Evolutionary conservation across 1,140 invertebrate species (phyloP), one percentile per base, ranked within the genome.

Genomic region (Palaemon carinicauda): DNA sequence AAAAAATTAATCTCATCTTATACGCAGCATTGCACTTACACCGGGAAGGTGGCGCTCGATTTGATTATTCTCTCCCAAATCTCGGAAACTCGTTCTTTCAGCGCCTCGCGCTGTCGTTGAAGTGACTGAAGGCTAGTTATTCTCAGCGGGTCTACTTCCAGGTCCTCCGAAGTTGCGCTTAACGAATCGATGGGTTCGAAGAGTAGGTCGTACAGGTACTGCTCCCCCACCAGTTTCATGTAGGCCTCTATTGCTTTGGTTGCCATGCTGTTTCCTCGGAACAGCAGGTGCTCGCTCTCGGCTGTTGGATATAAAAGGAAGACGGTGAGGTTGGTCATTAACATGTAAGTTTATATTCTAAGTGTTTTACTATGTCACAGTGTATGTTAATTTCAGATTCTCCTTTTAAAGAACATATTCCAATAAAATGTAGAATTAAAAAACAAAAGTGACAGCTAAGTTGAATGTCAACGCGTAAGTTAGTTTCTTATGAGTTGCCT

Each of bases 201-300:
- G 27, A 99, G 92, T 17, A 96, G 97, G 87, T 95, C 95, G 92
- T 95, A 95, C n/a, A 98, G 92, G 91, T 98, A 98, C 91, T 96
- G 95, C 91, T 97, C 96, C n/a, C 97, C 97, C 19, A 97, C 96
- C 17, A 98, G 92, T 92, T 98, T 98, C 91, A 98, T 94, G 91
- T 98, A 98, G 1, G 97, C 96, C 92, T 99, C 98, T 95, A 98
- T 98, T 81, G 97, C 96, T 92, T 99, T 99, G 74, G 98, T 99
- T 77, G 97, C 98, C 90, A 99, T 93, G 53, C 96, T 98, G 92
- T 99, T 99, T n/a, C 98, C 98, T 88, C 96, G 93, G 92, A 88
- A 90, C n/a, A 89, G 75, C 15, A 89, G 56, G 24, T 82, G 89
- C 51, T 82, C 82, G 31, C 82, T 89, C 60, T 89, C 85, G 12